Percentiles rank a stretch among this genome's conserved stretches.
phyloP scores from a whole-genome alignment of 1,140 invertebrate genomes.

The Panagrolaimus sp. region DNA sequence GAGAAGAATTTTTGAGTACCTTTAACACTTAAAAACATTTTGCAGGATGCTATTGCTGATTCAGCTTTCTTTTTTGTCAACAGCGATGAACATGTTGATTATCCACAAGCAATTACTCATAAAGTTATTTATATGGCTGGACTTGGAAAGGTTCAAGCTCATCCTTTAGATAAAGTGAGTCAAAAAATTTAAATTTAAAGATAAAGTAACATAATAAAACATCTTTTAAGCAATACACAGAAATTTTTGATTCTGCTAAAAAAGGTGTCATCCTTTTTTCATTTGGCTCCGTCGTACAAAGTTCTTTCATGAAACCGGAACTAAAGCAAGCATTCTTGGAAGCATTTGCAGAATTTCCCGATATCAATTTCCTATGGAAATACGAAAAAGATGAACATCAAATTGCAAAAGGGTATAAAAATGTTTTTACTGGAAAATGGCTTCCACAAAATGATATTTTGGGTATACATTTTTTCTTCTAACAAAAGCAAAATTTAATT shows the following conservation, averaged over 20 bases:
- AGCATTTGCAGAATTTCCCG: slow-evolving; percentile 17
- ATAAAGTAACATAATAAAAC: background rate
- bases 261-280: slow-evolving; percentile 18
- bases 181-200: background rate
- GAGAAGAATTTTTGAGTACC: no score
- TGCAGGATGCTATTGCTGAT: background rate
- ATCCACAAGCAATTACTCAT: background rate
- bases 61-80: background rate
- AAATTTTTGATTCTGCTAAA: slow-evolving; percentile 15
- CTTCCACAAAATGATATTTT: slow-evolving; percentile 19
- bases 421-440: slow-evolving; percentile 15
- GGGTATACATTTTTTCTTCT: no score
- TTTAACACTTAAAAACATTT: background rate
- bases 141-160: no score
- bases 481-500: background rate
- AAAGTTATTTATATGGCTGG: slow-evolving; percentile 4
- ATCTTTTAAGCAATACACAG: background rate
- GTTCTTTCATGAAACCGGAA: slow-evolving; percentile 5
- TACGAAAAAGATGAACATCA: slow-evolving; percentile 22
- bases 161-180: background rate
- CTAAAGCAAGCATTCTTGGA: slow-evolving; percentile 20
- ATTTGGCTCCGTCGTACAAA: slow-evolving; percentile 10
- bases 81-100: slow-evolving; percentile 7
- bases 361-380: slow-evolving; percentile 20
- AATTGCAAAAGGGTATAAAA: slow-evolving; percentile 1